Base-by-base conservation (phyloP, 2,888 invertebrate genomes). In the Conchocele bisecta region DNA sequence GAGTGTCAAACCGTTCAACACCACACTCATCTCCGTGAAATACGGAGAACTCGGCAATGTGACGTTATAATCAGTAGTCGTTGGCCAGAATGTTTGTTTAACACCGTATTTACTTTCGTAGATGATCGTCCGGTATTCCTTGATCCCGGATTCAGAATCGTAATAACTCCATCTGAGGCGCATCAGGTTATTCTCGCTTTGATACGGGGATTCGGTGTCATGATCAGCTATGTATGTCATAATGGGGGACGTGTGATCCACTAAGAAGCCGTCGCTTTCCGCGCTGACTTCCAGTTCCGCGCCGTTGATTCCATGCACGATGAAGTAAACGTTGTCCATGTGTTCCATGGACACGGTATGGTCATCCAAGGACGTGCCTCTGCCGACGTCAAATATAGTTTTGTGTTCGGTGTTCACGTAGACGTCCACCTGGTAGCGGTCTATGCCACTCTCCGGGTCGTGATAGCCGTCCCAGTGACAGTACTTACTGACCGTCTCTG, bases 61-160 rank as follows among this genome's bases (percentile, higher is more conserved):
- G 6, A 35, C 53, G 24, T 80, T 67, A 35, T 75, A 75, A 17
- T 31, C 22, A 7, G 44, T n/a, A 26, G 24, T 31, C 0, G 26
- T 24, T 5, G 84, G 84, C 79, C 81, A 79, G 42, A 78, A 66
- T 22, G 59, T 73, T 17, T 65, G 61, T 50, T 80, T 82, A 7
- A 66, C 59, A 28, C 83, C 82, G 39, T 70, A 70, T 13, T 63
- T 53, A 1, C 63, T 70, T 42, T 79, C 67, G 44, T 78, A 76
- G 15, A 84, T 66, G 6, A 65, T 60, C 6, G 69, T 76, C 53
- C 81, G 56, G 51, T 83, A 84, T 51, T 81, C 78, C 22, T 64
- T 64, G 11, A 84, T 72, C 7, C 79, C 80, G 7, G 84, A 84
- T 50, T 84, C 82, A 0, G 33, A 42, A 46, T 84, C 84, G 13